Percentiles rank a stretch among this genome's conserved stretches.
Conservation (phyloP, 2,113 vertebrate genomes). For the Heterotis niloticus region DNA sequence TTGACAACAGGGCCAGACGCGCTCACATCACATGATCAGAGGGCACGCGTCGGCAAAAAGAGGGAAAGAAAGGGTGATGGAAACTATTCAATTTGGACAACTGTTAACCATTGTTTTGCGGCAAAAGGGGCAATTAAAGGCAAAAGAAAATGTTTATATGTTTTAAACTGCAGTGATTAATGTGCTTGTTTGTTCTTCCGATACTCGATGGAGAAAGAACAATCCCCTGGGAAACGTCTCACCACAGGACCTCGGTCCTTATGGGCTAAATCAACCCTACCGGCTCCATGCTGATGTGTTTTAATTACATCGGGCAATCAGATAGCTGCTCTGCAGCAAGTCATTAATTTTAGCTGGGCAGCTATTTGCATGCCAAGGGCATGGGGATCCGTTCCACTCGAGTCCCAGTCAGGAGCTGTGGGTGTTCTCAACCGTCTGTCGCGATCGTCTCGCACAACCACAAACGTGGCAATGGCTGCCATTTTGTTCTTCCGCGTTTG, state of each 20-base stretch:
- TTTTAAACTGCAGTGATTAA: neutral
- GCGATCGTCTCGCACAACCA: neutral
- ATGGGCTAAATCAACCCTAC: slow-evolving; percentile 47
- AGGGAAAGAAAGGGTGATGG: neutral
- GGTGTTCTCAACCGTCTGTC: neutral
- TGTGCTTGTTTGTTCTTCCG: neutral
- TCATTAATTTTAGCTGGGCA: slow-evolving; percentile 64
- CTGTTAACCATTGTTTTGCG: neutral
- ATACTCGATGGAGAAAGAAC: neutral
- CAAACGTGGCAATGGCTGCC: neutral
- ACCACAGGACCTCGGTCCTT: slow-evolving; percentile 24
- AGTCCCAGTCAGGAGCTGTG: slow-evolving; percentile 21
- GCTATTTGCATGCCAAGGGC: slow-evolving; percentile 53
- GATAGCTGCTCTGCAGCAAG: slow-evolving; percentile 58
- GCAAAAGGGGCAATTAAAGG: slow-evolving; percentile 13
- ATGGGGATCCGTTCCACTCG: slow-evolving; percentile 15
- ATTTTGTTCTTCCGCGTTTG: neutral
- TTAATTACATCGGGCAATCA: slow-evolving; percentile 64
- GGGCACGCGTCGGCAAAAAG: neutral
- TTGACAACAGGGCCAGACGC: neutral
- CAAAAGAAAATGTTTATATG: neutral
- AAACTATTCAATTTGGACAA: neutral
- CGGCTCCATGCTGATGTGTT: slow-evolving; percentile 50
- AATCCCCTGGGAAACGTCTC: neutral
- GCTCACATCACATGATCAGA: neutral